Evolutionary conservation across 2,888 invertebrate genomes (phyloP), one percentile per base, ranked within the genome.

Genomic region (Drosophila yooni): DNA sequence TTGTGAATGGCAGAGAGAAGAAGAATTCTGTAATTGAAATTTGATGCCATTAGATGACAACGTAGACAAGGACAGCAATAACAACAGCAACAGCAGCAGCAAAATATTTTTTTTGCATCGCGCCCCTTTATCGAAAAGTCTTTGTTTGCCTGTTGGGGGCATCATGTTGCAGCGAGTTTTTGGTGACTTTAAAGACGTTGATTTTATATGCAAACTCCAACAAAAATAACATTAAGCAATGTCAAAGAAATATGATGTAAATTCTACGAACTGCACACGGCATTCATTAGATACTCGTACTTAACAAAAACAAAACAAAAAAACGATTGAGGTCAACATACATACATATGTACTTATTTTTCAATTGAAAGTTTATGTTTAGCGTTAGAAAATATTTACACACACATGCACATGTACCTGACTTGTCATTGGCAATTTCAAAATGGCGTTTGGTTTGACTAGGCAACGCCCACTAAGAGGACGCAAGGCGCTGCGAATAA

Each of bases 21-120:
- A 85, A 87, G 63, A 90, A 89, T 86, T 91, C 89, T 91, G 88
- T 91, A 91, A 91, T 91, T 91, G 91, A 91, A 91, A 91, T 91
- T 89, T 90, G 91, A 91, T 88, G 79, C 88, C 82, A 82, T 88
- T 88, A 88, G 83, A 84, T 90, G 90, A 85, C 85, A 85, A 83
- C 56, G 27, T 74, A 59, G 36, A 61, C 64, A 73, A 68, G 63
- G 74, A 61, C 61, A 70, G 48, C 62, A 63, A 13, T 60, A 72
- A 40, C 58, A 59, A 48, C 52, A 65, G 48, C 67, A 71, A 65
- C 68, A 70, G 61, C 66, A 79, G 58, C 72, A 73, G 63, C 68
- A 68, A 58, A 3, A 15, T 40, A 3, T 27, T 27, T 46, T 60
- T 73, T 77, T 81, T 68, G 70, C 79, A 74, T 48, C 27, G 72